A percentile compares a stretch with the other conserved stretches of the same genome.
Evolutionary conservation across 2,888 invertebrate genomes (phyloP).

Genomic region (Disparrhopalites patrizii): DNA sequence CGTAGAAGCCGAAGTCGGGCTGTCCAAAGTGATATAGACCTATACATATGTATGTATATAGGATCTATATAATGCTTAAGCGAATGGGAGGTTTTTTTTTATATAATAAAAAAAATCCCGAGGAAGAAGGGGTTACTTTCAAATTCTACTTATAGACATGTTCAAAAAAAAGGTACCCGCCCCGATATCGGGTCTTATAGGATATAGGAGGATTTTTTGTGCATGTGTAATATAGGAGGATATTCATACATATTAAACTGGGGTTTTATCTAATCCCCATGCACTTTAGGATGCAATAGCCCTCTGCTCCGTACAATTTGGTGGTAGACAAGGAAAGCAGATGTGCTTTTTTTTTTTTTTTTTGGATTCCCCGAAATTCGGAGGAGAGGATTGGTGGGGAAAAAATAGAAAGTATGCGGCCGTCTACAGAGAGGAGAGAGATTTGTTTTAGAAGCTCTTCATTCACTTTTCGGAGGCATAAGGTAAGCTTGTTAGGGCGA

Average conservation of each 20-base stretch:
- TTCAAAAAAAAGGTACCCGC: background rate
- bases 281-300: constrained; percentile 22
- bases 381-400: constrained; percentile 33
- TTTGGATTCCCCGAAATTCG: constrained; percentile 39
- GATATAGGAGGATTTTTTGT: background rate
- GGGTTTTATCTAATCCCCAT: constrained; percentile 11
- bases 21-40: too few relatives aligned
- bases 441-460: too few relatives aligned
- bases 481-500: too few relatives aligned
- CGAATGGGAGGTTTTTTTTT: background rate
- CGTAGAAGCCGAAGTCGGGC: too few relatives aligned
- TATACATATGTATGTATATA: too few relatives aligned
- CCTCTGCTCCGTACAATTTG: too few relatives aligned
- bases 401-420: constrained; percentile 26
- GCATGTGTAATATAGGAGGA: background rate
- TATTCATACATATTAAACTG: background rate
- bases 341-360: too few relatives aligned
- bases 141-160: background rate
- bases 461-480: too few relatives aligned
- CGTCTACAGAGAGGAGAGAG: too few relatives aligned
- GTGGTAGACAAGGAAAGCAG: constrained; percentile 34
- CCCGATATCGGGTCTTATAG: background rate
- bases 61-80: background rate
- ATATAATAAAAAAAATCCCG: background rate
- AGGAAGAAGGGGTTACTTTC: background rate